Base-by-base conservation (phyloP, 2,888 invertebrate genomes). In the Odontocolon sp. region DNA sequence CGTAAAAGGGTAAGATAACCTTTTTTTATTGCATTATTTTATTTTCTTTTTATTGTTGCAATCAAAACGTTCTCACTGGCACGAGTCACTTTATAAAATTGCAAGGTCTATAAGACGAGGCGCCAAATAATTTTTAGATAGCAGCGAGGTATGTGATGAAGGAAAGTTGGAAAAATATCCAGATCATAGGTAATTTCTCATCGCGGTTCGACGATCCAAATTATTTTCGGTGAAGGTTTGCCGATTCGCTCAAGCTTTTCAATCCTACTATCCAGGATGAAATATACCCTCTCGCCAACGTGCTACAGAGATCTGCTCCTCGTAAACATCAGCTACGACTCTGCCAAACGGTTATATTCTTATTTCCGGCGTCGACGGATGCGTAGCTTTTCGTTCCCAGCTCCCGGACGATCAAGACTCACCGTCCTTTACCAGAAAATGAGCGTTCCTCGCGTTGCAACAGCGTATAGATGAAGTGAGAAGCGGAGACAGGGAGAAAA, bases 241-340 rank as follows among this genome's bases (percentile, higher is more conserved):
- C 28, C 9, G 3, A 23, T 26, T 26, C 6, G 18, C 21, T 0
- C n/a, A 9, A 36, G n/a, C 14, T 79, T n/a, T n/a, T n/a, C n/a
- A n/a, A 70, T 82, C 78, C 83, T 74, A 73, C 80, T 76, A 72
- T 61, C 67, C n/a, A n/a, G n/a, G n/a, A 42, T 18, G 67, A 38
- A 73, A 64, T 77, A 74, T 77, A 79, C 81, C 83, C 23, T 47
- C 28, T 26, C 3, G 28, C 50, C 18, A 31, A 8, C 33, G 14
- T 23, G 3, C 36, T 5, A 21, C 59, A 18, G 40, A 66, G 36
- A 70, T 47, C 64, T 40, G 40, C 40, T 76, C 47, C 74, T 82
- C 81, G 81, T 82, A 85, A 85, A 85, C 83, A 83, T 82, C 79
- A 61, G 73, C 71, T 42, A 75, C 74, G 78, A 79, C 61, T 80